Conservation (phyloP, 1,140 invertebrate species). For the Bombus ignitus region DNA sequence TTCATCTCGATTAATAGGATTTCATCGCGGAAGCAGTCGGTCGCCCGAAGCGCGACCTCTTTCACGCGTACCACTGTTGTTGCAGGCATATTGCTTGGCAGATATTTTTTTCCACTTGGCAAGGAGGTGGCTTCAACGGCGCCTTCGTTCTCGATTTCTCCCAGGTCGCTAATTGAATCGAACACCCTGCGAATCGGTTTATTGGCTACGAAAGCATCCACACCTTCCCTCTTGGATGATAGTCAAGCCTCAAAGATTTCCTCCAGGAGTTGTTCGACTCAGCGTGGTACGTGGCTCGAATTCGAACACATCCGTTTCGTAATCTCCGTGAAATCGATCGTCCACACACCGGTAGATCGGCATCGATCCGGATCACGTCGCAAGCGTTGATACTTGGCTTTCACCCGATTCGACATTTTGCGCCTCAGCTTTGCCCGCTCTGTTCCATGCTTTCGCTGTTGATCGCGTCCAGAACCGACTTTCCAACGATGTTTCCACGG, state of each 20-base stretch:
- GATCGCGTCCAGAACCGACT: conserved; percentile 19
- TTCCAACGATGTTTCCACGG: conserved; percentile 18
- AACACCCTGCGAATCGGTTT: conserved; percentile 5
- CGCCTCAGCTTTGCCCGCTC: neutral
- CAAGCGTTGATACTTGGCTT: neutral
- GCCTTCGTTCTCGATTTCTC: neutral
- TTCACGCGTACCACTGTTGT: neutral
- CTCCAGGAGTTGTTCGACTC: neutral
- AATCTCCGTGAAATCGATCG: conserved; percentile 27
- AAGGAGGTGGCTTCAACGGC: neutral
- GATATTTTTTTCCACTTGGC: neutral
- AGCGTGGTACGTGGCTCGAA: conserved; percentile 33
- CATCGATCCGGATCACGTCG: neutral
- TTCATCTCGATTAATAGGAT: conserved; percentile 32
- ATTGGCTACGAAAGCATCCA: neutral
- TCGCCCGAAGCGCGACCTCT: neutral
- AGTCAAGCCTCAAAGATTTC: conserved; percentile 18
- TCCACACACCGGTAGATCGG: neutral
- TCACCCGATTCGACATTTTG: conserved; percentile 23
- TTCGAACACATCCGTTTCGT: neutral
- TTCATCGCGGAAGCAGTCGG: neutral
- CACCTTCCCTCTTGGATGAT: neutral
- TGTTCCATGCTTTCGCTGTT: conserved; percentile 1
- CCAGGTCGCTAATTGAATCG: conserved; percentile 33
- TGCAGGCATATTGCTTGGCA: neutral